These are phyloP conservation scores for Drosophila melanica DNA, from an alignment of 1,140 invertebrate genomes.

Conservation along the genomic window DNA sequence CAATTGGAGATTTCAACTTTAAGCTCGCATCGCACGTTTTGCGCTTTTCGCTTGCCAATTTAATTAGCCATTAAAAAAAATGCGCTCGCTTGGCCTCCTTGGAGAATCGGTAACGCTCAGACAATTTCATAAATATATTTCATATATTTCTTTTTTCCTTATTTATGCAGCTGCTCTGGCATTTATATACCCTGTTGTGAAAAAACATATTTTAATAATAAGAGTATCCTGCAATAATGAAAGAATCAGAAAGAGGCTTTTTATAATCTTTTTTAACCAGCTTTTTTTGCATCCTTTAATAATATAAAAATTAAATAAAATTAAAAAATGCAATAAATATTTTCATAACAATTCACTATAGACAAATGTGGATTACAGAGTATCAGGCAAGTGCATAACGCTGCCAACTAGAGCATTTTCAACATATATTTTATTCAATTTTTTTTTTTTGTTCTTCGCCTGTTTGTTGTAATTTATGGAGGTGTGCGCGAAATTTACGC, in stretches of 20 bases:
- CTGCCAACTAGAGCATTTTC: not conserved
- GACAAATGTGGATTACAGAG: not conserved
- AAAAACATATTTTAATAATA: too few relatives aligned
- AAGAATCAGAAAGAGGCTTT: too few relatives aligned
- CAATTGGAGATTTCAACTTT: constrained; percentile 54
- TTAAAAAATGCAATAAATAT: too few relatives aligned
- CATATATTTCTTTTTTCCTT: constrained; percentile 12
- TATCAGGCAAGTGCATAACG: not conserved
- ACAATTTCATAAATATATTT: constrained; percentile 65
- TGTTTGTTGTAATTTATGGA: constrained; percentile 57
- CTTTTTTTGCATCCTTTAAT: too few relatives aligned
- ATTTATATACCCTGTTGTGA: constrained; percentile 27
- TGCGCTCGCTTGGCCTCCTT: constrained; percentile 19
- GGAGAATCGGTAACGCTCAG: constrained; percentile 49
- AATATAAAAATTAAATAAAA: too few relatives aligned
- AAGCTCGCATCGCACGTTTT: constrained; percentile 26
- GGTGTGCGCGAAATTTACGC: constrained; percentile 56
- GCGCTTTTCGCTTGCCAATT: constrained; percentile 55
- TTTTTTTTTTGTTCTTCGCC: constrained; percentile 58
- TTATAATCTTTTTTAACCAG: too few relatives aligned
- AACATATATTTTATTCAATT: constrained; percentile 33
- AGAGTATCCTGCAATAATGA: too few relatives aligned
- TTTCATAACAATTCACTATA: too few relatives aligned
- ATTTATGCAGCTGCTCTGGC: not conserved
- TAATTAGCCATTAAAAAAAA: constrained; percentile 73